phyloP scores from a whole-genome alignment of 1,140 invertebrate genomes.

The Nautilus pompilius region DNA sequence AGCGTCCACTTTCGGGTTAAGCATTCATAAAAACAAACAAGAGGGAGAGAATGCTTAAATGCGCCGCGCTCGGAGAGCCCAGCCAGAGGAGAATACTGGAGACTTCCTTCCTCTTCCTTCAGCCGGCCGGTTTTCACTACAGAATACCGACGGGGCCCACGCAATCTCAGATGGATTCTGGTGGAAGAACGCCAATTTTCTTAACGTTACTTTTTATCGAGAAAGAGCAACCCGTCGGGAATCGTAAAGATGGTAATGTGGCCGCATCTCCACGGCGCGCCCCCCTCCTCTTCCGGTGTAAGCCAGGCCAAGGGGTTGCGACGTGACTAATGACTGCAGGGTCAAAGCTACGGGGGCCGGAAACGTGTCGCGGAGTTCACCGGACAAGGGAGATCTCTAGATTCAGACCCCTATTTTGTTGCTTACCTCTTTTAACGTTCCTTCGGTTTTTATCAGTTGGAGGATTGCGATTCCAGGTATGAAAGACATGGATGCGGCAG shows the following conservation, averaged over 20 bases:
- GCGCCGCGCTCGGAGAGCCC: too few species aligned
- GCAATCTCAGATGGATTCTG: too few species aligned
- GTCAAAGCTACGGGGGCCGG: background rate
- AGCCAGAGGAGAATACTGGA: too few species aligned
- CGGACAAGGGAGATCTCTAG: background rate
- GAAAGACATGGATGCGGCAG: constrained; percentile 84
- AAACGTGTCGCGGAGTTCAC: background rate
- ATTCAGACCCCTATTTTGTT: background rate
- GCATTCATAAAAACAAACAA: too few species aligned
- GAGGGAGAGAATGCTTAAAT: too few species aligned
- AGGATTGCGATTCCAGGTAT: constrained; percentile 61
- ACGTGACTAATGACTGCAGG: background rate
- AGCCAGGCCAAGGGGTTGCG: background rate
- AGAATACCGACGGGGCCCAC: too few species aligned
- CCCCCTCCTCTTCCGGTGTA: background rate
- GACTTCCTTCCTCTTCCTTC: too few species aligned
- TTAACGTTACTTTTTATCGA: too few species aligned
- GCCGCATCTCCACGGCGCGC: background rate
- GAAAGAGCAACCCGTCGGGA: background rate
- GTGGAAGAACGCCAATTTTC: too few species aligned
- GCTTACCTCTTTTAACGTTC: constrained; percentile 30
- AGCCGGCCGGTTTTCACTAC: too few species aligned
- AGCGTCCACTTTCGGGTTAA: too few species aligned
- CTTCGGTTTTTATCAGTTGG: constrained; percentile 23
- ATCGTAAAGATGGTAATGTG: background rate